Percentiles rank a stretch among this genome's conserved stretches.
Evolutionary conservation across 2,888 invertebrate species (phyloP).

Genomic region (Lamproptera curius): DNA sequence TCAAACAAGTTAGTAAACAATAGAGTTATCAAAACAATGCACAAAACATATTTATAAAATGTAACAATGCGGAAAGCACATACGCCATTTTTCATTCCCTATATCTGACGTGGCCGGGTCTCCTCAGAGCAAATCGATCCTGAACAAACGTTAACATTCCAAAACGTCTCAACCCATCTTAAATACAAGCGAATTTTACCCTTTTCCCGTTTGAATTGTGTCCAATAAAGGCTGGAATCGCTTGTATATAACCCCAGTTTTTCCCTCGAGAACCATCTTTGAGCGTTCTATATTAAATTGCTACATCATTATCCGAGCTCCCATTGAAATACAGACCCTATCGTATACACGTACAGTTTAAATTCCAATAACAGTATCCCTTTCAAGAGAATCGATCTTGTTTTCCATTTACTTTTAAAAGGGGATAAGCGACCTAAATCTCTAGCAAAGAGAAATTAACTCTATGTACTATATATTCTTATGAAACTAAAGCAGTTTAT

Average conservation of each 20-base stretch:
- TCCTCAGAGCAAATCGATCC: constrained; percentile 74
- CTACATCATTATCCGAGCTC: constrained; percentile 49
- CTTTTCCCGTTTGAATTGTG: constrained; percentile 12
- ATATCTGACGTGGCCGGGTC: constrained; percentile 51
- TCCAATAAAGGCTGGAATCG: constrained; percentile 35
- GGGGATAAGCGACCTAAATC: constrained; percentile 33
- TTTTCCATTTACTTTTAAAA: constrained; percentile 37
- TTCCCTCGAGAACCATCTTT: constrained; percentile 77
- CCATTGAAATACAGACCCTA: constrained; percentile 35
- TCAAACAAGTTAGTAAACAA: too few relatives aligned
- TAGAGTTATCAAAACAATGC: background rate
- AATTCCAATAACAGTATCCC: constrained; percentile 26
- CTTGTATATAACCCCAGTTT: constrained; percentile 42
- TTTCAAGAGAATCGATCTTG: constrained; percentile 74
- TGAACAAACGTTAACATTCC: constrained; percentile 29
- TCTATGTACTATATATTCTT: constrained; percentile 23
- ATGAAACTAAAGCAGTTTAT: constrained; percentile 25
- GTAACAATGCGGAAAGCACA: constrained; percentile 25
- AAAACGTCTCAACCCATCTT: constrained; percentile 39
- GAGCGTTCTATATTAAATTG: constrained; percentile 69
- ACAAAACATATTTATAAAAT: background rate
- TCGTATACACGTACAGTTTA: background rate
- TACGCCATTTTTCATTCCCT: constrained; percentile 36
- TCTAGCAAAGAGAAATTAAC: constrained; percentile 29
- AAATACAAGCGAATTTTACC: constrained; percentile 34